Evolutionary conservation across 2,888 invertebrate genomes (phyloP).

Genomic region (Pterostichus madidus): DNA sequence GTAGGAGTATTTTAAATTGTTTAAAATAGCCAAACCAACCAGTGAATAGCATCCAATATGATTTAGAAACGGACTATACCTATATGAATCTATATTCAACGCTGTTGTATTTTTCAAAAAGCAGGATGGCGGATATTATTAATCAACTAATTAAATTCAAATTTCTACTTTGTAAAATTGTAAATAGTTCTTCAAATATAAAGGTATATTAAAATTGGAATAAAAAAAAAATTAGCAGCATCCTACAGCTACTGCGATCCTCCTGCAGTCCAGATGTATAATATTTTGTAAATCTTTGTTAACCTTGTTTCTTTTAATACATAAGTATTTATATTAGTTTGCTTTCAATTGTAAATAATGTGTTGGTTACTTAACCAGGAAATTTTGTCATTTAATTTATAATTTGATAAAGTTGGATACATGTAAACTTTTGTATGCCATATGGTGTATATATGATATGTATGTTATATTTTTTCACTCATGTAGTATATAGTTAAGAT

Average conservation of each 20-base stretch:
- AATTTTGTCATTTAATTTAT: conserved; percentile 36
- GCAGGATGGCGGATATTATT: no score
- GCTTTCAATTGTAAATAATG: conserved; percentile 45
- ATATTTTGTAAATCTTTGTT: conserved; percentile 52
- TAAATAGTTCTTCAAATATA: no score
- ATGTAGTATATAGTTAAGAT: conserved; percentile 46
- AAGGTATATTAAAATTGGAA: no score
- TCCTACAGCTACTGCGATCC: background rate
- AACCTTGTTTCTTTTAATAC: conserved; percentile 7
- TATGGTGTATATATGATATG: conserved; percentile 41
- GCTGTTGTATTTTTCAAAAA: no score
- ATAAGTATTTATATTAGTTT: conserved; percentile 47
- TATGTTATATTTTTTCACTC: conserved; percentile 48
- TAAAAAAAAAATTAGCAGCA: background rate
- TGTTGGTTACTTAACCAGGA: conserved; percentile 4
- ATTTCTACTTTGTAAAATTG: no score
- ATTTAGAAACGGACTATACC: no score
- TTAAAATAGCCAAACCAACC: no score
- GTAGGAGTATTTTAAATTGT: no score
- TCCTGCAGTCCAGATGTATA: conserved; percentile 12
- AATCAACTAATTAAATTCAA: no score
- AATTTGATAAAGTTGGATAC: conserved; percentile 32
- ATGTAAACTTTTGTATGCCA: conserved; percentile 43
- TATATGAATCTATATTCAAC: no score
- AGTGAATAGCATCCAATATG: no score